Base-by-base conservation (phyloP, 2,113 vertebrate species). In the Equus przewalskii region DNA sequence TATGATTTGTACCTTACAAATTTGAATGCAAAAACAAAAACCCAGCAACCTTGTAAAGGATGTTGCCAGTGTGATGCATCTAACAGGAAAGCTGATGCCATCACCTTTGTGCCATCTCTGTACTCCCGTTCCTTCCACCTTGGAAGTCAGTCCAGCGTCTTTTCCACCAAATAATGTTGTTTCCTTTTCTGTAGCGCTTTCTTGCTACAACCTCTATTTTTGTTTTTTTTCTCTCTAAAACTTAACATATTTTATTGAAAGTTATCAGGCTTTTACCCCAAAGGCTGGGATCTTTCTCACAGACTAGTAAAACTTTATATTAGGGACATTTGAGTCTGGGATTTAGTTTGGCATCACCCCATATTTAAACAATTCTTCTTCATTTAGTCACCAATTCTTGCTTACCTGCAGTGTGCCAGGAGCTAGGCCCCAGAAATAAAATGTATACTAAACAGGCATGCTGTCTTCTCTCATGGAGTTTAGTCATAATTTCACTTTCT, bases 81-180 rank as follows among this genome's bases (percentile, higher is more conserved):
- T 24, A 0, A 54, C 56, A 8, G 6, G 22, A 36, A 75, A 41
- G 64, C n/a, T 26, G 5, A 3, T 3, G 0, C 12, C 16, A 0
- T 62, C 8, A 5, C 16, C 41, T 36, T 44, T 11, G 6, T 46
- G 14, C 46, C 2, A 0, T 28, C 15, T 15, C 12, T 36, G 0
- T 4, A 4, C 78, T 22, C 26, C 33, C 51, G 12, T n/a, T 41
- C 0, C 46, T 30, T 60, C 41, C 67, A 14, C 1, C 22, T 15
- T 24, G 21, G 5, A 81, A 84, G 28, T 3, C 62, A 56, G 0
- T 9, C 19, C 33, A 33, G 30, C 8, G 16, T 79, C 62, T 33
- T 80, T 72, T 58, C 28, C n/a, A 44, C 36, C 56, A 87, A 11
- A 22, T n/a, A n/a, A 5, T 36, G 24, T 89, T 4, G 18, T 60